phyloP scores from a whole-genome alignment of 2,888 invertebrate species.

The Oxytorus armatus region DNA sequence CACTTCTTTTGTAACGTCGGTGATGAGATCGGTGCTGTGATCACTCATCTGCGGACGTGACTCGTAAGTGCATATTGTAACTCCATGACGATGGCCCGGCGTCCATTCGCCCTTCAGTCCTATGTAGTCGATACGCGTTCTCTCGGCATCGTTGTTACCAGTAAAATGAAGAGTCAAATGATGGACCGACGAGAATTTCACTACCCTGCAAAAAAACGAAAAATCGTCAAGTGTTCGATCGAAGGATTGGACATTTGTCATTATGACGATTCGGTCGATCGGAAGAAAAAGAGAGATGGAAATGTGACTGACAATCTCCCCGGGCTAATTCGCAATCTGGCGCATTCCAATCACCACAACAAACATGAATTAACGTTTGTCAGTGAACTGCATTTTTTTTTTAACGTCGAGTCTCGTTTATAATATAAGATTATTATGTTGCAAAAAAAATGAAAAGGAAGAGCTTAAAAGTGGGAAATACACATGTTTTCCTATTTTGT shows the following conservation, averaged over 20 bases:
- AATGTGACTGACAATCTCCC: background rate
- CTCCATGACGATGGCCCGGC: slow-evolving; percentile 93
- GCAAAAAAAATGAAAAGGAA: no score
- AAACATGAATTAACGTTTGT: background rate
- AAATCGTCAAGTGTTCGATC: background rate
- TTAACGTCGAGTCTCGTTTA: no score
- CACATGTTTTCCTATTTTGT: no score
- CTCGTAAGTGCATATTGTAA: slow-evolving; percentile 97
- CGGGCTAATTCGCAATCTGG: slow-evolving; percentile 7
- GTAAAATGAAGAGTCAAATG: slow-evolving; percentile 97
- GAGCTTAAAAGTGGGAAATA: no score
- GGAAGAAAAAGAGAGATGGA: background rate
- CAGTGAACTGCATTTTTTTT: background rate
- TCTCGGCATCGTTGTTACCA: slow-evolving; percentile 94
- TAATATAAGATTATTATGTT: no score
- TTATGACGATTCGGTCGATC: slow-evolving; percentile 12
- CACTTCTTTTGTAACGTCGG: slow-evolving; percentile 58
- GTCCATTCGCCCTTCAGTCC: slow-evolving; percentile 97
- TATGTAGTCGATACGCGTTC: slow-evolving; percentile 95
- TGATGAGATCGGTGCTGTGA: slow-evolving; percentile 89
- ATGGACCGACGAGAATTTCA: slow-evolving; percentile 95
- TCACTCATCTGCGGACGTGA: slow-evolving; percentile 93
- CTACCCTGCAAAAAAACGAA: slow-evolving; percentile 88
- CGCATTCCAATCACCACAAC: background rate
- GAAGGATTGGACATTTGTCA: slow-evolving; percentile 24